Evolutionary conservation across 2,888 invertebrate species (phyloP), one percentile per base, ranked within the genome.

Genomic region (Sarcophaga carnaria): DNA sequence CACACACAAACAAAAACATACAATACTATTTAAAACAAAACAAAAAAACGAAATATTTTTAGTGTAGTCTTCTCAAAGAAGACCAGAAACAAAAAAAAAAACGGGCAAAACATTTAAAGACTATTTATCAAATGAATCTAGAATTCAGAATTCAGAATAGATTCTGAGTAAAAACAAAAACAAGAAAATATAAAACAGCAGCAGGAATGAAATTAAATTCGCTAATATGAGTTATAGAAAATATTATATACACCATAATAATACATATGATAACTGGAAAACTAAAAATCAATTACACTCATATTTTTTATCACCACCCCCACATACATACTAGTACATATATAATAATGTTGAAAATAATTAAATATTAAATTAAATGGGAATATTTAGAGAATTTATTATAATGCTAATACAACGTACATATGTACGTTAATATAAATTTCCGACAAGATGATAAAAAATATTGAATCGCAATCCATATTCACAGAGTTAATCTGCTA

Each of bases 261-360:
- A 75, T 62, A 49, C 49, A 83, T 83, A 78, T 71, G 47, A 64
- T 59, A 71, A 77, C 20, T n/a, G 17, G 62, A 64, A 37, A 82
- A 82, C 77, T 72, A 62, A 83, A 77, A 82, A 85, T 63, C 74
- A 83, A 79, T 79, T 79, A 79, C 54, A 81, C 47, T 70, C 64
- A 80, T 83, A 83, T 63, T 76, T 84, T 80, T 75, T 37, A 37
- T 37, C 8, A 37, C 8, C 37, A 71, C 37, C 69, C 71, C n/a
- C 10, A 62, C 37, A 37, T 37, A 37, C 37, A 37, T 37, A 37
- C 14, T 63, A 37, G 25, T n/a, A 22, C 22, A 22, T 22, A 63
- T 66, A 59, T 66, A 77, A 49, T 49, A 54, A 37, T 62, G 20
- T 62, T 62, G n/a, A 62, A 60, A 62, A n/a, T 62, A 62, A 62